Evolutionary conservation across 2,113 vertebrate species (phyloP).

Genomic region (Ophthalmotilapia sp.): DNA sequence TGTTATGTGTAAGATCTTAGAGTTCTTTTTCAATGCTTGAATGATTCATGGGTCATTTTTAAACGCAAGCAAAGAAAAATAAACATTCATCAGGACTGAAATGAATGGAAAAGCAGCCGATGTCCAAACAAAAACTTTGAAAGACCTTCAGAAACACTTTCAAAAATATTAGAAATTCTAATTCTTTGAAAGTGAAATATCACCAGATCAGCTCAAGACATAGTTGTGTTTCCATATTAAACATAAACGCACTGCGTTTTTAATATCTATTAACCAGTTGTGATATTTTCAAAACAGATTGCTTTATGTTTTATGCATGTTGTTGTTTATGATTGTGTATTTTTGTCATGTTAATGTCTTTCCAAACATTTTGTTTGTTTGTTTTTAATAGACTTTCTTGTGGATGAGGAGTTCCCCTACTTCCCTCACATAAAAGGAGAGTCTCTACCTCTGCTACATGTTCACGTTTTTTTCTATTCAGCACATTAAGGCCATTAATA

Average conservation of each 20-base stretch:
- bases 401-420: neutral
- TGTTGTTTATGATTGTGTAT: neutral
- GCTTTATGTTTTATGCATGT: neutral
- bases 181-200: neutral
- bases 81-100: neutral
- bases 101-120: neutral
- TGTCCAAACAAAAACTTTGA: neutral
- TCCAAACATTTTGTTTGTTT: neutral
- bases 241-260: fast-evolving
- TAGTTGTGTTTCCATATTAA: neutral
- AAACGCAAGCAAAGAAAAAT: neutral
- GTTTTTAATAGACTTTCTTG: neutral
- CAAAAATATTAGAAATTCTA: neutral
- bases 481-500: constrained; percentile 19
- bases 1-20: neutral
- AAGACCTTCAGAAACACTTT: neutral
- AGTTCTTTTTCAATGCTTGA: neutral
- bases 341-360: neutral
- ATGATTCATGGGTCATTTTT: neutral
- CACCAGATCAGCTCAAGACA: neutral
- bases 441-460: neutral
- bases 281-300: neutral
- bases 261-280: neutral
- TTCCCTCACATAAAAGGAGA: neutral
- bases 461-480: neutral